A percentile compares a stretch with the other conserved stretches of the same genome.
These are phyloP conservation scores for Thecocarcelia acutangulata DNA, from an alignment of 2,888 invertebrate species.

Conservation along the genomic window DNA sequence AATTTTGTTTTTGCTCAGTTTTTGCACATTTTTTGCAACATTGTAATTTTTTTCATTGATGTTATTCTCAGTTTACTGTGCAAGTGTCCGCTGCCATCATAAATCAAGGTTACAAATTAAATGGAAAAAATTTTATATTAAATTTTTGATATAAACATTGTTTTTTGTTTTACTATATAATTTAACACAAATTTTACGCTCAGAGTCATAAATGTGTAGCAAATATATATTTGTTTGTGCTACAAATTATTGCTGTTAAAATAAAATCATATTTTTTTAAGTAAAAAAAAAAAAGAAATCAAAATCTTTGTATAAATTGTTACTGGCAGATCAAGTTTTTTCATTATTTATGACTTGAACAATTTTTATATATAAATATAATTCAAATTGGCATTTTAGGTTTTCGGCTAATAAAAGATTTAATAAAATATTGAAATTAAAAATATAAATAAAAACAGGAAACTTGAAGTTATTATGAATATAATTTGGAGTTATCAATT, in stretches of 20 bases:
- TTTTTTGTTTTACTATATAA: conserved; percentile 46
- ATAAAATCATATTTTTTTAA: conserved; percentile 27
- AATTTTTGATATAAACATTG: conserved; percentile 51
- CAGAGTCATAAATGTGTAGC: conserved; percentile 31
- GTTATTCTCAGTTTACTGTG: background rate
- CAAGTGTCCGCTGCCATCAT: conserved; percentile 11
- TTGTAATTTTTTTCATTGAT: background rate
- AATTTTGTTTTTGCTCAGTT: too few relatives aligned
- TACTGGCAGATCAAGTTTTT: conserved; percentile 39
- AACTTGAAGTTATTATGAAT: too few relatives aligned
- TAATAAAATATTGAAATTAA: background rate
- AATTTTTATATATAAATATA: conserved; percentile 11
- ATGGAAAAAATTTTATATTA: conserved; percentile 33
- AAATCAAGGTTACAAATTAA: conserved; percentile 54
- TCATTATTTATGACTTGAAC: conserved; percentile 20
- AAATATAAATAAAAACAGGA: background rate
- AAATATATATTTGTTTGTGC: conserved; percentile 1
- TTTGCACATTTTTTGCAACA: background rate
- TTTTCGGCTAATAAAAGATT: background rate
- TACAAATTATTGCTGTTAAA: conserved; percentile 37
- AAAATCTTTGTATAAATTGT: conserved; percentile 32
- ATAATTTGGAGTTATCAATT: too few relatives aligned
- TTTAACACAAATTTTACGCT: conserved; percentile 57
- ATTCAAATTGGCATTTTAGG: conserved; percentile 29
- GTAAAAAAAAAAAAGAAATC: conserved; percentile 51